These are phyloP conservation scores for Erethizon dorsatum DNA, from an alignment of 2,797 vertebrate genomes.

Conservation along the genomic window DNA sequence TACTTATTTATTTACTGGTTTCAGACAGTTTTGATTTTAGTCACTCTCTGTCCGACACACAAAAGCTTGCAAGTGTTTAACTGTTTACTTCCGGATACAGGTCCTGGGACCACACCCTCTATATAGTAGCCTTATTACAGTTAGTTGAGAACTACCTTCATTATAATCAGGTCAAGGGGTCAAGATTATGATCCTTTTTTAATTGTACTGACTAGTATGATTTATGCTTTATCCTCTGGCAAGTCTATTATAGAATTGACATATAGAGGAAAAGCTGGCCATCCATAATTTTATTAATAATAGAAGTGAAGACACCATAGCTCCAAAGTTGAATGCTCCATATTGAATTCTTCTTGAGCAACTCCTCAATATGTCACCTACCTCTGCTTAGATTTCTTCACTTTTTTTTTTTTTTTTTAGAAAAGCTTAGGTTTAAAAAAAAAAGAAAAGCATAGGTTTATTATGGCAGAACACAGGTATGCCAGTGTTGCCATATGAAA, in stretches of 20 bases:
- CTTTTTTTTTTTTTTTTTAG: background rate
- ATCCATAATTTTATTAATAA: background rate
- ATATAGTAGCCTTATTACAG: background rate
- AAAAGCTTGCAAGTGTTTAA: background rate
- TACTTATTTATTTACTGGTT: background rate
- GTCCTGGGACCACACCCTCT: background rate
- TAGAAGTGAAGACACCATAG: background rate
- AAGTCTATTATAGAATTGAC: background rate
- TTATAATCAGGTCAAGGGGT: background rate
- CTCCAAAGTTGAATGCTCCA: background rate
- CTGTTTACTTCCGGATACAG: background rate
- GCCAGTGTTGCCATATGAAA: constrained; percentile 82
- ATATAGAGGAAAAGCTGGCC: background rate
- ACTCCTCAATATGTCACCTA: background rate
- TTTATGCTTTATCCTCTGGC: background rate
- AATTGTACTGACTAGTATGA: background rate
- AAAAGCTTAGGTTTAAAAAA: background rate
- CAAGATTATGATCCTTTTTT: background rate
- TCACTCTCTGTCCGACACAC: background rate
- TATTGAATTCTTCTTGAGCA: background rate
- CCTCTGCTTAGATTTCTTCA: background rate
- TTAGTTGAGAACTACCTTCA: background rate
- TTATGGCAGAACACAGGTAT: background rate
- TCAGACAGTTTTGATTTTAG: background rate
- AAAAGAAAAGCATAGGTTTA: background rate